These are phyloP conservation scores for Ormyrus nitidulus DNA, from an alignment of 2,888 invertebrate genomes.

Conservation along the genomic window DNA sequence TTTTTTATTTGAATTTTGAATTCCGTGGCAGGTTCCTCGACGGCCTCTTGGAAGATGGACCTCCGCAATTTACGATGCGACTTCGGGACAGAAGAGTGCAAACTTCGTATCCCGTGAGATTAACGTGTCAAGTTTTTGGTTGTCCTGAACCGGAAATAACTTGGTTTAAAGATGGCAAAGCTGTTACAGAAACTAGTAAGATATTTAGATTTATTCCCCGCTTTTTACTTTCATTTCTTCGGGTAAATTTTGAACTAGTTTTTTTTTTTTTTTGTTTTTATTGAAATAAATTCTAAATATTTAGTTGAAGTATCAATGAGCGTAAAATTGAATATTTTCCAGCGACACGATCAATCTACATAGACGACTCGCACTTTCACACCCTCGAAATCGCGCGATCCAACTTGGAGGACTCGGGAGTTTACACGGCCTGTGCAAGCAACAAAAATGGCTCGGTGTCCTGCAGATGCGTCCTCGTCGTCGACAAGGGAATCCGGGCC, in stretches of 20 bases:
- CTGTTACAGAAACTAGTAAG: constrained; percentile 80
- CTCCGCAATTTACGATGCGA: constrained; percentile 91
- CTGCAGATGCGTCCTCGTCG: constrained; percentile 85
- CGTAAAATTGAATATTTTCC: not conserved
- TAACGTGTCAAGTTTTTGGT: constrained; percentile 91
- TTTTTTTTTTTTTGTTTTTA: no score
- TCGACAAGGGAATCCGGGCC: constrained; percentile 89
- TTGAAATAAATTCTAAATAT: no score
- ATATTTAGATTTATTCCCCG: no score
- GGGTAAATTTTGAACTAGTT: no score
- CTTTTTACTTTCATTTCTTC: not conserved
- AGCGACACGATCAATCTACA: constrained; percentile 51
- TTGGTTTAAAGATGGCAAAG: constrained; percentile 90
- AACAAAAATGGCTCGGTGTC: constrained; percentile 90
- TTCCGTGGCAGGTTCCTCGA: constrained; percentile 50
- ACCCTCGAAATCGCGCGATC: constrained; percentile 91
- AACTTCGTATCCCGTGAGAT: constrained; percentile 87
- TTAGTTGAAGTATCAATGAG: no score
- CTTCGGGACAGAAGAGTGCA: constrained; percentile 89
- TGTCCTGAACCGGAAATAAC: constrained; percentile 84
- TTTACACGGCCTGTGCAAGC: constrained; percentile 86
- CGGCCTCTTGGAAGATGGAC: constrained; percentile 76
- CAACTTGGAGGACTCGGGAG: constrained; percentile 86
- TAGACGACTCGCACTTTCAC: constrained; percentile 85
- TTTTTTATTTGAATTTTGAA: not conserved